Conservation (phyloP, 1,140 invertebrate species). For the Trinorchestia longiramus region DNA sequence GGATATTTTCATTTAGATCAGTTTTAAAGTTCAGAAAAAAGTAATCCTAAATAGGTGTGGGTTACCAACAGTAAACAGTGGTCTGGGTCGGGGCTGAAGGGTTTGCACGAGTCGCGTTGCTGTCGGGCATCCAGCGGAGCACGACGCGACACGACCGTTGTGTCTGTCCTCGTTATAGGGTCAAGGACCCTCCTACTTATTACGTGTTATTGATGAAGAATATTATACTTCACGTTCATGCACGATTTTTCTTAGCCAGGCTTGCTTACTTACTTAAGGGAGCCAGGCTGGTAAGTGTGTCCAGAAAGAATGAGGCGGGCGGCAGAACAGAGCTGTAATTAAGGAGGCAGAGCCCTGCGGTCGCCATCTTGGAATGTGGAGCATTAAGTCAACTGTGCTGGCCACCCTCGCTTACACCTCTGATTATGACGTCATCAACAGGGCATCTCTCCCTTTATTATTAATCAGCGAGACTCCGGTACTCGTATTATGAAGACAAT, state of each 20-base stretch:
- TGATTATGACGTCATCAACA: background rate
- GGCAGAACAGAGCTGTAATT: background rate
- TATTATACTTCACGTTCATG: background rate
- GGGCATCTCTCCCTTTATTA: background rate
- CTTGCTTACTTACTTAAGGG: background rate
- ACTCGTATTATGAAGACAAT: background rate
- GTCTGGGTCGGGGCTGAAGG: too few relatives aligned
- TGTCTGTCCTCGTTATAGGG: background rate
- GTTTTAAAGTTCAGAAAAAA: too few relatives aligned
- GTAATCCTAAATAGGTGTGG: too few relatives aligned
- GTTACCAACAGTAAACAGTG: too few relatives aligned
- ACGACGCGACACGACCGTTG: background rate
- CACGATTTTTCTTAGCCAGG: background rate
- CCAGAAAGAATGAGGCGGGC: background rate
- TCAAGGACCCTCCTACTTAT: background rate
- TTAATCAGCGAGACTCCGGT: background rate
- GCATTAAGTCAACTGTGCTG: background rate
- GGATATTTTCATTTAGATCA: too few relatives aligned
- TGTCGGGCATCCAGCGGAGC: too few relatives aligned
- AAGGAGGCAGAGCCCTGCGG: background rate
- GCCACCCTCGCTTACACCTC: background rate
- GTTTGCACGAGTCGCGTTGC: too few relatives aligned
- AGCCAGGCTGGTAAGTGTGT: background rate
- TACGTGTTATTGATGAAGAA: background rate
- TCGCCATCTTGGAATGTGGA: background rate